Percentiles rank a stretch among this genome's conserved stretches.
Conservation (phyloP, 2,888 invertebrate species). For the Dusona sp. region DNA sequence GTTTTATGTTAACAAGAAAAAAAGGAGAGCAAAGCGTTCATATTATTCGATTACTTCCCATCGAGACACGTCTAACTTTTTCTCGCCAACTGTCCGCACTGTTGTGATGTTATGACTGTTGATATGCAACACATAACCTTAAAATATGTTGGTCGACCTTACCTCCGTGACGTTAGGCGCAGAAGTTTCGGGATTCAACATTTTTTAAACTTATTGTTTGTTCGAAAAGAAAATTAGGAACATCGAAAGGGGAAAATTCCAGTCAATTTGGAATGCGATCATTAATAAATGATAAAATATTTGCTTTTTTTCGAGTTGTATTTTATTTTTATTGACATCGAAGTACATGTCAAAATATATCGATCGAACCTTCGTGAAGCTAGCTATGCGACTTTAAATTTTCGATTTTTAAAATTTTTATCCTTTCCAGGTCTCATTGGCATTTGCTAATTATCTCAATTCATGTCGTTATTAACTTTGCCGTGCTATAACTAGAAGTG, state of each 20-base stretch:
- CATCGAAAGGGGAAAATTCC: neutral
- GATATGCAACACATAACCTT: slow-evolving; percentile 9
- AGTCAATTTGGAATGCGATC: neutral
- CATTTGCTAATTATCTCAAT: too few relatives aligned
- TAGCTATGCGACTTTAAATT: neutral
- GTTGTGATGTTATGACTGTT: slow-evolving; percentile 3
- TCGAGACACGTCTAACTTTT: neutral
- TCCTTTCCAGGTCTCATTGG: too few relatives aligned
- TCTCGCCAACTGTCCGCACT: neutral
- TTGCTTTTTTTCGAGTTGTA: neutral
- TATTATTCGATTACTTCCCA: neutral
- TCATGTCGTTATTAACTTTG: too few relatives aligned
- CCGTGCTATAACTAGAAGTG: too few relatives aligned
- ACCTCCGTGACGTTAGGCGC: slow-evolving; percentile 14
- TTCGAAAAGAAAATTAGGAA: neutral
- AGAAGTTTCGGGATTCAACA: neutral
- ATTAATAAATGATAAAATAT: neutral
- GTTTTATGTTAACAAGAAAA: neutral
- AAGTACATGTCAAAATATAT: neutral
- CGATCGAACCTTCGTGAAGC: neutral
- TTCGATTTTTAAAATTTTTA: neutral
- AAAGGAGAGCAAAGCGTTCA: neutral
- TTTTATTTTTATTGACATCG: neutral
- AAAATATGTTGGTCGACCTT: neutral
- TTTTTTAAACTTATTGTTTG: neutral